Conservation (phyloP, 2,113 vertebrate species). For the Gadus macrocephalus region DNA sequence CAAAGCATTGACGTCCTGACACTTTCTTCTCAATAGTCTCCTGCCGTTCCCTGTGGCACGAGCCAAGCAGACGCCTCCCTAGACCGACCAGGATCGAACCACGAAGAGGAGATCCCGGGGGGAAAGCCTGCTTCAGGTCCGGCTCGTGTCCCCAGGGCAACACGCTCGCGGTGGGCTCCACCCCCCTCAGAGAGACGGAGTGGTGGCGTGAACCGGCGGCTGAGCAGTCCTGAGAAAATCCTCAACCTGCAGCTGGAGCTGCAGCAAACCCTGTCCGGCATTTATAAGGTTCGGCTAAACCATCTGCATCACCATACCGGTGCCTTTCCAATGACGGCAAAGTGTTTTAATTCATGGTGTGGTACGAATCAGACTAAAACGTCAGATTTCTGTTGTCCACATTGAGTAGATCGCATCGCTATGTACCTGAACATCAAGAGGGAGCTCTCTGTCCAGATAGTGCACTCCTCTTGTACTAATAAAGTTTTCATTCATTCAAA, state of each 20-base stretch:
- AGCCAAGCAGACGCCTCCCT: constrained; percentile 8
- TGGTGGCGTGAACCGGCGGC: constrained; percentile 2
- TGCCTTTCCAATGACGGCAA: not conserved
- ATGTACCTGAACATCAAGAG: not conserved
- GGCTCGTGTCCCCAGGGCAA: not conserved
- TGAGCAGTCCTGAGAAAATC: constrained; percentile 65
- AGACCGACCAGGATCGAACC: constrained; percentile 9
- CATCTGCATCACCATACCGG: not conserved
- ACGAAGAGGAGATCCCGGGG: not conserved
- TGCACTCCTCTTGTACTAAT: too few species aligned
- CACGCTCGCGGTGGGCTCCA: not conserved
- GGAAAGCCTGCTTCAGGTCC: constrained; percentile 20
- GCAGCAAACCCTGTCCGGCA: constrained; percentile 50
- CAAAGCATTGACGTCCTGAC: not conserved
- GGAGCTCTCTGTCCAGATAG: too few species aligned
- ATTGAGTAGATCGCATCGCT: not conserved
- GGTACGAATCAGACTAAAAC: too few species aligned
- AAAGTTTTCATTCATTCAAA: constrained; percentile 22
- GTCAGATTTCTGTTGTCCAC: not conserved
- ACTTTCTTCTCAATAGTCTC: constrained; percentile 30
- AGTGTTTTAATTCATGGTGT: not conserved
- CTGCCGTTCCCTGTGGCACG: constrained; percentile 20
- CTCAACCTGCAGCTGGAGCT: constrained; percentile 63
- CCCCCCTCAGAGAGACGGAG: not conserved
- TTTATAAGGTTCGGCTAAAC: constrained; percentile 51